A percentile compares a stretch with the other conserved stretches of the same genome.
Evolutionary conservation across 92 coral and sea anemone genomes (phyloP).

Genomic region (Anthopleura xanthogrammica): DNA sequence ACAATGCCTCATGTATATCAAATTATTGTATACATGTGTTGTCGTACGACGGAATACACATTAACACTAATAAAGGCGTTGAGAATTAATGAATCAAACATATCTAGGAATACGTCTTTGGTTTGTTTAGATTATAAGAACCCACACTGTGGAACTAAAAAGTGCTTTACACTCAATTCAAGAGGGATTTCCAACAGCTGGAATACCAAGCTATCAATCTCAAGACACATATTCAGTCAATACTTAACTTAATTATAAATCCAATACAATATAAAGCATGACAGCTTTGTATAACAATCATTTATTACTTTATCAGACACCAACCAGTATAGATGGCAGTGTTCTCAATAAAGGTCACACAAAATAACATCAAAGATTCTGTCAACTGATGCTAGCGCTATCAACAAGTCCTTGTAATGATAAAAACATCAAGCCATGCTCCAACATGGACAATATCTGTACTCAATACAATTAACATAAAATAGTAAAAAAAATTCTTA

Average conservation of each 20-base stretch:
- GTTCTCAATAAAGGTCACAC: conserved; percentile 25
- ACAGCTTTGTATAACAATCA: neutral
- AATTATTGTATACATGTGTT: too few species aligned
- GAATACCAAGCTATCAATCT: neutral
- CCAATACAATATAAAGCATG: neutral
- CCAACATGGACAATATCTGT: neutral
- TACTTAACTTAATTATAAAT: neutral
- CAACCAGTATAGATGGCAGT: neutral
- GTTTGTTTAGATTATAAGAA: neutral
- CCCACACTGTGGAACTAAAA: neutral
- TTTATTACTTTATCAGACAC: conserved; percentile 6
- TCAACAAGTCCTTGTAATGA: conserved; percentile 18
- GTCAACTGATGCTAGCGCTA: conserved; percentile 14
- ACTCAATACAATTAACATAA: neutral
- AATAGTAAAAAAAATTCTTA: neutral
- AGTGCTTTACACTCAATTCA: neutral
- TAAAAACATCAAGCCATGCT: conserved; percentile 5
- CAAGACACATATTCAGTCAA: neutral
- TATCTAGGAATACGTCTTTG: neutral
- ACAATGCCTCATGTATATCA: neutral
- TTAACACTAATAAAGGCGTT: too few species aligned
- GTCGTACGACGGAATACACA: too few species aligned
- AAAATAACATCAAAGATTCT: conserved; percentile 7
- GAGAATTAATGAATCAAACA: neutral
- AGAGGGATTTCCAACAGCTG: neutral